Percentiles rank a stretch among this genome's conserved stretches.
Evolutionary conservation across 92 coral and sea anemone species (phyloP).

Genomic region (Bergia puertoricense): DNA sequence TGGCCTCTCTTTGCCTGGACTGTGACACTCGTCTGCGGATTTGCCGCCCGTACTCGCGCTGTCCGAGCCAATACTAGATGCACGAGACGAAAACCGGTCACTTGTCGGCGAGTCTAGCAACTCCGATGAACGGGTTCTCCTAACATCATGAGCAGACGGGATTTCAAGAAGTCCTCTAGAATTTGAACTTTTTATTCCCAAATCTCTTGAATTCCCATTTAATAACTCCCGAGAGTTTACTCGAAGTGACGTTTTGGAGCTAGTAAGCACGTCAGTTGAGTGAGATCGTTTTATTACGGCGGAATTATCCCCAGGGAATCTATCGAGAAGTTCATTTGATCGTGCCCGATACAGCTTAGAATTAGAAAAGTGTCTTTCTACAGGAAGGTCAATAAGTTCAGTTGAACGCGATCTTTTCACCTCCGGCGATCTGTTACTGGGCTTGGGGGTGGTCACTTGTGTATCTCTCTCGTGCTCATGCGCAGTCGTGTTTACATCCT

Average conservation of each 20-base stretch:
- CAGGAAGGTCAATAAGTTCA: neutral
- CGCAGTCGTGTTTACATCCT: neutral
- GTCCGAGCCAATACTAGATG: conserved; percentile 78
- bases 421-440: neutral
- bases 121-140: conserved; percentile 32
- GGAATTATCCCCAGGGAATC: conserved; percentile 16
- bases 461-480: neutral
- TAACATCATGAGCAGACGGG: conserved; percentile 20
- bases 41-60: conserved; percentile 50
- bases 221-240: conserved; percentile 30
- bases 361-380: conserved; percentile 21
- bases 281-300: conserved; percentile 22
- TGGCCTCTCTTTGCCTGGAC: conserved; percentile 35
- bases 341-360: conserved; percentile 29
- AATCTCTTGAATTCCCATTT: neutral
- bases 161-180: conserved; percentile 31
- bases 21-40: conserved; percentile 49
- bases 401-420: neutral
- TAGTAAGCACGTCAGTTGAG: conserved; percentile 25
- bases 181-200: neutral
- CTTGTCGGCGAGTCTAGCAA: conserved; percentile 36
- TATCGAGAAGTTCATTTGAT: conserved; percentile 34
- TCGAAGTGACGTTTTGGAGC: conserved; percentile 13
- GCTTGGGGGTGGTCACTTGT: neutral
- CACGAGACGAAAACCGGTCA: conserved; percentile 51